Evolutionary conservation across 2,888 invertebrate genomes (phyloP).

Genomic region (Parascotia fuliginaria): DNA sequence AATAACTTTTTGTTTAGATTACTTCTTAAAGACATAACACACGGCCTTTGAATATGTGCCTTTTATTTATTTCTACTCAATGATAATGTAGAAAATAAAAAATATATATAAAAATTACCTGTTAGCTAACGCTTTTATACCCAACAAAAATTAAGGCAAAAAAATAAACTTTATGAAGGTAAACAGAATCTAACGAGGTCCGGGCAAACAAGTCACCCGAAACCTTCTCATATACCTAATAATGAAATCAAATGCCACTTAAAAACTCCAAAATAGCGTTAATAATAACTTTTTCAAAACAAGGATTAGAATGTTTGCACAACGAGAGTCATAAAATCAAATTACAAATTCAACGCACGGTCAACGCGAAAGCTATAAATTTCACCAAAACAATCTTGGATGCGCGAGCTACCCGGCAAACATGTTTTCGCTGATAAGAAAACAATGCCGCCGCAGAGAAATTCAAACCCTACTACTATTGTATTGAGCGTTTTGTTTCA

Average conservation of each 20-base stretch:
- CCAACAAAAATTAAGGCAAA: slow-evolving; percentile 17
- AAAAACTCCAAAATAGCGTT: slow-evolving; percentile 36
- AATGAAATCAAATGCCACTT: slow-evolving; percentile 44
- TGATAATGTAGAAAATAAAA: not conserved
- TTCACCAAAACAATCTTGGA: slow-evolving; percentile 65
- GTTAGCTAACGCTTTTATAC: slow-evolving; percentile 15
- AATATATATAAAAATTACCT: not conserved
- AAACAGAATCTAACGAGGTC: slow-evolving; percentile 31
- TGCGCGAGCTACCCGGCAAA: slow-evolving; percentile 44
- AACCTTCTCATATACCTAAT: slow-evolving; percentile 39
- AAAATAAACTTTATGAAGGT: slow-evolving; percentile 16
- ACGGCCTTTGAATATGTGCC: not conserved
- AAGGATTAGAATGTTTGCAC: slow-evolving; percentile 52
- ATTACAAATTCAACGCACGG: slow-evolving; percentile 68
- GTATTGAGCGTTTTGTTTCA: slow-evolving; percentile 29
- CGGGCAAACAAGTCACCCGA: slow-evolving; percentile 27
- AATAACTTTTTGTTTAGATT: not conserved
- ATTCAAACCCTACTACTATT: slow-evolving; percentile 45
- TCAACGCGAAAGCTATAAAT: slow-evolving; percentile 59
- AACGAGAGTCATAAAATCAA: slow-evolving; percentile 57
- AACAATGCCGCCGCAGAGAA: slow-evolving; percentile 32
- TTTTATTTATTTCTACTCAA: not conserved
- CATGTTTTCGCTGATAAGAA: slow-evolving; percentile 43
- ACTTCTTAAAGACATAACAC: not conserved
- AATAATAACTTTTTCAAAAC: slow-evolving; percentile 43